Conservation (phyloP, 2,888 invertebrate genomes). For the Sabatieria punctata region DNA sequence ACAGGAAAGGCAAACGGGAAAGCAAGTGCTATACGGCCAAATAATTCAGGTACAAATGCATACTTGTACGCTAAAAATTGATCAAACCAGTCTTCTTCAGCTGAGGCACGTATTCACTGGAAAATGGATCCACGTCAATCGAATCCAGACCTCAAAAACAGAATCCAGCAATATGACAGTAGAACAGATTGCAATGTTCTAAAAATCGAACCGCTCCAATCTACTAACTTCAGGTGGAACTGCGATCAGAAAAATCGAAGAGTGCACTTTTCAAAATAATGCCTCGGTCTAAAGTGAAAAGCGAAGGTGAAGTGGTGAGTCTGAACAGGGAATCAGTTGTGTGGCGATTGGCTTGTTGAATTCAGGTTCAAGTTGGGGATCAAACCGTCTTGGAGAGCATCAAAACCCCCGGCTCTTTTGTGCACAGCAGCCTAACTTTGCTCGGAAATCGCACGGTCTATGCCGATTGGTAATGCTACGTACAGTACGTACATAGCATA, state of each 20-base stretch:
- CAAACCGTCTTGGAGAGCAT: conserved; percentile 32
- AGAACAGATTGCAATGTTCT: too few relatives aligned
- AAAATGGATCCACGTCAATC: conserved; percentile 32
- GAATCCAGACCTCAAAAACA: conserved; percentile 28
- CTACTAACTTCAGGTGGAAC: conserved; percentile 22
- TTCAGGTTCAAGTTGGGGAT: conserved; percentile 33
- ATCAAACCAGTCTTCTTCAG: conserved; percentile 16
- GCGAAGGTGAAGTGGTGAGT: conserved; percentile 34
- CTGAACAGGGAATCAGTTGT: too few relatives aligned
- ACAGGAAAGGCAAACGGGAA: background rate
- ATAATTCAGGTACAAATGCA: background rate
- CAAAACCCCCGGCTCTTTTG: conserved; percentile 30
- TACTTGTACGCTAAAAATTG: background rate
- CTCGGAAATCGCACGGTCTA: conserved; percentile 17
- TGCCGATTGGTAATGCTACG: background rate
- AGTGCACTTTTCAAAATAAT: conserved; percentile 31
- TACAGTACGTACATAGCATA: too few relatives aligned
- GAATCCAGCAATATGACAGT: conserved; percentile 34
- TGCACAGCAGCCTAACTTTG: conserved; percentile 26
- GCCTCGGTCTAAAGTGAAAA: conserved; percentile 34
- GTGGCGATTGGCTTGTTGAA: too few relatives aligned
- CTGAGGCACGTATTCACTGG: conserved; percentile 27
- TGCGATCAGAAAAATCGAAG: conserved; percentile 31
- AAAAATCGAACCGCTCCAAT: too few relatives aligned
- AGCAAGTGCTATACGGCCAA: background rate